These are phyloP conservation scores for Drosophila pruinosa DNA, from an alignment of 1,140 invertebrate genomes.

Conservation along the genomic window DNA sequence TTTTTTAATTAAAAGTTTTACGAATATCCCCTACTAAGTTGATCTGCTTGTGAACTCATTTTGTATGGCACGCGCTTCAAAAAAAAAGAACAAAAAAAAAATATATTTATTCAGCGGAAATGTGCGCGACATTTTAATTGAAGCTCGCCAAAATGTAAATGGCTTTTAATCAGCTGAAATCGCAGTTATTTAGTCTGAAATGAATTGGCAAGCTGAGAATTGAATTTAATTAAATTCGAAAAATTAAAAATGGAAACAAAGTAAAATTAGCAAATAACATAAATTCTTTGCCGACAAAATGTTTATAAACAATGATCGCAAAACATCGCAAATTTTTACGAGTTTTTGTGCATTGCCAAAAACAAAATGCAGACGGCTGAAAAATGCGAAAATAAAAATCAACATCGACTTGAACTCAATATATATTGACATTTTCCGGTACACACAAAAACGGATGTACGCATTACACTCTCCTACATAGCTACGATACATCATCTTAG, in stretches of 20 bases:
- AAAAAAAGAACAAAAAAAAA: not conserved
- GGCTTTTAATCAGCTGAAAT: conserved; percentile 65
- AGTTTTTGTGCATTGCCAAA: conserved; percentile 20
- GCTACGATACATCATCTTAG: not conserved
- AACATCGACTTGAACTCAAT: conserved; percentile 14
- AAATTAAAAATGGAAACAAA: not conserved
- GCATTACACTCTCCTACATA: not conserved
- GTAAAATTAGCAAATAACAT: not conserved
- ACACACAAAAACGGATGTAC: conserved; percentile 17
- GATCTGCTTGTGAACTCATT: not conserved
- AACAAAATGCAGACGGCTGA: not conserved
- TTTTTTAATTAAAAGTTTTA: no score
- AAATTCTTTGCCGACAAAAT: conserved; percentile 4
- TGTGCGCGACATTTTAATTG: conserved; percentile 79
- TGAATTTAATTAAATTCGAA: conserved; percentile 1
- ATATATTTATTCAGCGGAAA: conserved; percentile 55
- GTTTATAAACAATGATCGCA: conserved; percentile 31
- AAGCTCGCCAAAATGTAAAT: conserved; percentile 63
- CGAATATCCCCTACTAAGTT: not conserved
- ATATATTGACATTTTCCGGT: conserved; percentile 25
- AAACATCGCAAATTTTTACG: conserved; percentile 9
- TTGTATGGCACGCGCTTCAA: conserved; percentile 4
- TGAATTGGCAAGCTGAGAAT: conserved; percentile 19
- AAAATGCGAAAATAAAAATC: not conserved
- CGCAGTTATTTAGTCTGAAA: conserved; percentile 18